Conservation (phyloP, 1,140 invertebrate species). For the Drosophila oshimai region DNA sequence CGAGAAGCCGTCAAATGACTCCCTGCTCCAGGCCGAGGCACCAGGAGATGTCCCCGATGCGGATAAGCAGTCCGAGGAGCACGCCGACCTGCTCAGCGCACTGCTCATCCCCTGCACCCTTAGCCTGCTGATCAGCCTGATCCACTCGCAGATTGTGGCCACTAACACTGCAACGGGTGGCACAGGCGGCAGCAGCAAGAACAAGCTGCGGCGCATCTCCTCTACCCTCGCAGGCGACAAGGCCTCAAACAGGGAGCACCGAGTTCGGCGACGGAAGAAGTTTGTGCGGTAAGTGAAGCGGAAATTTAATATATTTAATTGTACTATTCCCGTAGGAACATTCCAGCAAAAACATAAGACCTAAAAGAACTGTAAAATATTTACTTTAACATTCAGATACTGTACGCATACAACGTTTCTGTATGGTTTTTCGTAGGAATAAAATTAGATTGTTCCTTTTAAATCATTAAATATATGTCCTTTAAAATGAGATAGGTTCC, state of each 20-base stretch:
- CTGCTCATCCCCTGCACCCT: conserved; percentile 90
- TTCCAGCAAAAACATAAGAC: too few species aligned
- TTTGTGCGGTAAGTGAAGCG: conserved; percentile 64
- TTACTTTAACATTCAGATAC: too few species aligned
- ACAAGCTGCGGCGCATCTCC: conserved; percentile 73
- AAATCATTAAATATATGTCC: too few species aligned
- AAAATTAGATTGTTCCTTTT: too few species aligned
- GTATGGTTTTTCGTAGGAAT: too few species aligned
- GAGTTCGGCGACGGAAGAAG: conserved; percentile 69
- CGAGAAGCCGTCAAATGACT: conserved; percentile 17
- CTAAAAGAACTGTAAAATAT: too few species aligned
- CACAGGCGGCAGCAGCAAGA: conserved; percentile 44
- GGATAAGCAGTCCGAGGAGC: conserved; percentile 54
- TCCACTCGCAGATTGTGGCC: conserved; percentile 96
- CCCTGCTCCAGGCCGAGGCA: not conserved
- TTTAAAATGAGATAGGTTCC: too few species aligned
- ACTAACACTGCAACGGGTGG: conserved; percentile 83
- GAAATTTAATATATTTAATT: too few species aligned
- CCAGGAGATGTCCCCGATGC: conserved; percentile 1
- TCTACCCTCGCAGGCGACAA: conserved; percentile 54
- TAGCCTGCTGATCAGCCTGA: conserved; percentile 91
- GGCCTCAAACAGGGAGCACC: conserved; percentile 60
- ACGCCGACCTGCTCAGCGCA: conserved; percentile 69
- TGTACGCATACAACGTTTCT: too few species aligned
- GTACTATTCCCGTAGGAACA: too few species aligned